Conservation (phyloP, 2,888 invertebrate species). For the Pollenia amentaria region DNA sequence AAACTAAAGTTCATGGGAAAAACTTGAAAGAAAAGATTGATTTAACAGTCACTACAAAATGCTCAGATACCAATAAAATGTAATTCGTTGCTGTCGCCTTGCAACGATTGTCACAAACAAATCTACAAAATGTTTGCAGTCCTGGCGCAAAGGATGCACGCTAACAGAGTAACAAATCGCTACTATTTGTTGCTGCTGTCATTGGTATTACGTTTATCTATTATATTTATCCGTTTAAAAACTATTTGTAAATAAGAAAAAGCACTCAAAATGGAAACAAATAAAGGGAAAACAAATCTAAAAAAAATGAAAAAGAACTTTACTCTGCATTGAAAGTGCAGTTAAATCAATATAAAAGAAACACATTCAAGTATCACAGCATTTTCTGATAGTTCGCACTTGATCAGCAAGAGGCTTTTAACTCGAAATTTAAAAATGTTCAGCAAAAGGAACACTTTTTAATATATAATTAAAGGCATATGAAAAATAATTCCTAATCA, state of each 20-base stretch:
- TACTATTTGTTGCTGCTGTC: constrained; percentile 68
- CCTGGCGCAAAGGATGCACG: constrained; percentile 48
- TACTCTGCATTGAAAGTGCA: constrained; percentile 50
- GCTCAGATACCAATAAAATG: constrained; percentile 71
- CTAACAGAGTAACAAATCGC: constrained; percentile 65
- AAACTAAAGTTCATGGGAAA: constrained; percentile 14
- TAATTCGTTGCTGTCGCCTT: constrained; percentile 66
- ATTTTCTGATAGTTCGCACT: constrained; percentile 26
- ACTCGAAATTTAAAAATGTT: too few species aligned
- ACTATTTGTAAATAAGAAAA: constrained; percentile 54
- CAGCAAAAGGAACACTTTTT: too few species aligned
- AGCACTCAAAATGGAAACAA: constrained; percentile 52
- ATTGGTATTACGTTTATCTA: constrained; percentile 65
- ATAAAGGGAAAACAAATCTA: constrained; percentile 18
- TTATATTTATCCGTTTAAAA: constrained; percentile 56
- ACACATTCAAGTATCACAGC: constrained; percentile 50
- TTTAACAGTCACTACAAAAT: constrained; percentile 66
- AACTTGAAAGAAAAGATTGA: constrained; percentile 58
- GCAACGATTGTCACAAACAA: constrained; percentile 66
- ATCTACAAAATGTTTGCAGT: constrained; percentile 41
- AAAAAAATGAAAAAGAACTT: constrained; percentile 31
- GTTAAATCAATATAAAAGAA: constrained; percentile 59
- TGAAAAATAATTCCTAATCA: too few species aligned
- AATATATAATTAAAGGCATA: too few species aligned
- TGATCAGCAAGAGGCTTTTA: too few species aligned